Evolutionary conservation across 2,113 vertebrate genomes (phyloP), one percentile per base, ranked within the genome.

Genomic region (Ptychochromis oligacanthus): DNA sequence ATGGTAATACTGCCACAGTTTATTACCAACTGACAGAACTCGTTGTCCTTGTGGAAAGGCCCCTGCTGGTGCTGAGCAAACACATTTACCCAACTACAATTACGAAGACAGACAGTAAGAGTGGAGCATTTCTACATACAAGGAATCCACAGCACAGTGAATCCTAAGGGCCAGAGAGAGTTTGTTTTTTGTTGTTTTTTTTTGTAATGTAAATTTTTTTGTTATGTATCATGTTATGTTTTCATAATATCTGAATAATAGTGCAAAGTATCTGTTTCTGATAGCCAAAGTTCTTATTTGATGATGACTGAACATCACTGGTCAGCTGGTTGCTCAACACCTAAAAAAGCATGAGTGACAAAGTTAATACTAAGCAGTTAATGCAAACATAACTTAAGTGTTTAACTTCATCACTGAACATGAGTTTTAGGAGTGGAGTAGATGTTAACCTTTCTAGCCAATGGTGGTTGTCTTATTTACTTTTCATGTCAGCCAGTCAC

Each of bases 1-100:
- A 90, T 84, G 80, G 84, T 89, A 82, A 92, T 79, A 14, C 74
- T 59, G 75, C 57, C 2, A 28, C 7, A 4, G 7, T 89, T 87
- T 83, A 61, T 90, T 76, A 84, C 49, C 34, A 13, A 13, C 58
- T 11, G 76, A 87, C 79, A 82, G 56, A 79, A 81, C 77, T 34
- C 57, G 18, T 77, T 60, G 80, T 86, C 65, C 84, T 86, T n/a
- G 58, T 65, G 46, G 61, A 83, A 72, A 72, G 64, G 40, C 49
- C 75, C 26, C 57, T 49, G 82, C 58, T 74, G 56, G 31, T 49
- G 70, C 81, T 67, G 54, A 87, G 61, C 77, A 89, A 88, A 87
- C 81, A 91, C 54, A 81, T 86, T 80, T 77, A 88, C 31, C 36
- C 61, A 74, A n/a, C 15, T 11, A 22, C 38, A 85, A 80, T 82